Base-by-base conservation (phyloP, 2,888 invertebrate genomes). In the Drosophila buzzatii region DNA sequence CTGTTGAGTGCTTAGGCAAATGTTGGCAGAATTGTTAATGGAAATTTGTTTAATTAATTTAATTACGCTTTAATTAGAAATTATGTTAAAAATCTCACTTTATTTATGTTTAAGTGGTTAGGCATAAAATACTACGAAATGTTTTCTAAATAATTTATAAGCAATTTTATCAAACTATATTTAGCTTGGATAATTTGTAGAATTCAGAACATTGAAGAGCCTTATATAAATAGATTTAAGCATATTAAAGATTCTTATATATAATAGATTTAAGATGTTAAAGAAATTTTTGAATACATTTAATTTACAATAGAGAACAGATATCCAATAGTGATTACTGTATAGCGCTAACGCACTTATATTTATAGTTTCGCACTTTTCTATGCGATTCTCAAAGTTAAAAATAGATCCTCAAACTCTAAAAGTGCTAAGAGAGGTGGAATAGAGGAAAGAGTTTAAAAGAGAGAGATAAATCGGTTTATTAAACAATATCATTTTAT, bases 1-100 rank as follows among this genome's bases (percentile, higher is more conserved):
- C 78, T 12, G 44, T 64, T 57, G 61, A 68, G 47, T 39, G 58
- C 57, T 62, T 6, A 63, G 37, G 39, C n/a, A 58, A 55, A 23
- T 16, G 6, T 9, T n/a, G 12, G 2, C 20, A 4, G 27, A 39
- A 31, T 33, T 18, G 2, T 1, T 42, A 45, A 35, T 33, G 42
- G 37, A 52, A 41, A 57, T 59, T 53, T 33, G 14, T 27, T 12
- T 31, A 62, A 39, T 41, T 66, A 16, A 45, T 37, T 51, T 41
- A 41, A 72, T 53, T 41, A 20, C 14, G 39, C 14, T 41, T 58
- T 12, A 14, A 58, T 52, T 35, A 0, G 0, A 66, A 39, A 37
- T 10, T 37, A 39, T 14, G 44, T 31, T 27, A 10, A 47, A 53
- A 1, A 12, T 31, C 4, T 23, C 10, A 8, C 55, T 37, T 18